phyloP scores from a whole-genome alignment of 2,113 vertebrate species.

The Aegotheles bennettii region DNA sequence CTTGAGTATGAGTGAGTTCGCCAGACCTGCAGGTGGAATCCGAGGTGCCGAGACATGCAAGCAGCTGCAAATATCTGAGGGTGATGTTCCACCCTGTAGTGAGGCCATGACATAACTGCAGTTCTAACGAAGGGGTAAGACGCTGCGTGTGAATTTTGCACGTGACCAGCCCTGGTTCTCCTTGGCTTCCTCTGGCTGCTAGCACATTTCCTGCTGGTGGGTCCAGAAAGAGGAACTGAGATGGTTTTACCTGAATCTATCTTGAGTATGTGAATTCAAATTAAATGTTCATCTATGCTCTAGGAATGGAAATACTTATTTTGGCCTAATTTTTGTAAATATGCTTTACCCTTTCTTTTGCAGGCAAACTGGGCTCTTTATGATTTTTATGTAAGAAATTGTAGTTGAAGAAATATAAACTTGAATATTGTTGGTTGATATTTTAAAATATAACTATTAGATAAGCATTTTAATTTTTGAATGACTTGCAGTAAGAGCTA shows the following conservation, averaged over 20 bases:
- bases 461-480: neutral
- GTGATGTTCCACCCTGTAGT: neutral
- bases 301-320: neutral
- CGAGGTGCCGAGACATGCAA: neutral
- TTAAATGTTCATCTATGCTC: neutral
- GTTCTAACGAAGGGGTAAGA: neutral
- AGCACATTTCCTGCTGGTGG: neutral
- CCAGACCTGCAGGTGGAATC: neutral
- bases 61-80: neutral
- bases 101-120: slow-evolving; percentile 5
- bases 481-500: neutral
- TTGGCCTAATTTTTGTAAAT: neutral
- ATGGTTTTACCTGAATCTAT: neutral
- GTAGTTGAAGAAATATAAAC: neutral
- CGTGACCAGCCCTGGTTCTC: neutral
- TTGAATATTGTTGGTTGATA: neutral
- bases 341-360: neutral
- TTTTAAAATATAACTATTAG: neutral
- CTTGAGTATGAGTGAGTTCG: neutral
- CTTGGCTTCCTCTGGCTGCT: neutral
- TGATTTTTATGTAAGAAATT: neutral
- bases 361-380: neutral
- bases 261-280: neutral
- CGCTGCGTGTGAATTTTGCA: neutral
- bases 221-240: neutral